These are phyloP conservation scores for Prunella fulvescens DNA, from an alignment of 2,113 vertebrate genomes.

Conservation along the genomic window DNA sequence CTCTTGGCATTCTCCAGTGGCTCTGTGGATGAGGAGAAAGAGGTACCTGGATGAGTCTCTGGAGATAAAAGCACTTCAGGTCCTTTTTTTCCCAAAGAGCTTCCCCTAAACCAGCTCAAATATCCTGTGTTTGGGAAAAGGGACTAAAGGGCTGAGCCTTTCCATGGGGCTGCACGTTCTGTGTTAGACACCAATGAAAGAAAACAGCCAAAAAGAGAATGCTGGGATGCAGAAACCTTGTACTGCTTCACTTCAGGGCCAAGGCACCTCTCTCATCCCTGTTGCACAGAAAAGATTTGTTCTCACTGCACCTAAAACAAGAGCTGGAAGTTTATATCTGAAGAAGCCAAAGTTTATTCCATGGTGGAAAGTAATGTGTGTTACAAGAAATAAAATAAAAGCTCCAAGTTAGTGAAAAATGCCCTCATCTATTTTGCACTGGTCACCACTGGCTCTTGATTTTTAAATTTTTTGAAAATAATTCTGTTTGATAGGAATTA, in stretches of 20 bases:
- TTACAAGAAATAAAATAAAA: neutral
- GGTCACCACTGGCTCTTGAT: conserved; percentile 66
- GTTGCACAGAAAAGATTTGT: conserved; percentile 19
- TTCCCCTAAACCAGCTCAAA: neutral
- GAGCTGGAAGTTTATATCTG: neutral
- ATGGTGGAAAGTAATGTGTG: neutral
- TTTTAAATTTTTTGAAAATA: neutral
- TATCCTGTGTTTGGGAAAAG: neutral
- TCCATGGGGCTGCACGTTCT: fast-evolving
- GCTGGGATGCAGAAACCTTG: neutral
- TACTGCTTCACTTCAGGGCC: neutral
- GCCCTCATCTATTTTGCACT: conserved; percentile 56
- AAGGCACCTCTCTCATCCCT: conserved; percentile 34
- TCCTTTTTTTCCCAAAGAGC: neutral
- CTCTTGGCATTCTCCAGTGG: neutral
- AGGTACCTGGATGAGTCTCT: neutral
- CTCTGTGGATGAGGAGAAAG: neutral
- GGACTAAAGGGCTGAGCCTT: neutral
- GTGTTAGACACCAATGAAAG: neutral
- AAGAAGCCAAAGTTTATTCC: neutral
- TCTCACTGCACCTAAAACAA: neutral
- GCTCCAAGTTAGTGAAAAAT: conserved; percentile 31
- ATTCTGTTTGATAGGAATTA: conserved; percentile 25
- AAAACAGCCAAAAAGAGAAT: neutral
- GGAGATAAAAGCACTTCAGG: neutral